A percentile compares a stretch with the other conserved stretches of the same genome.
These are phyloP conservation scores for Tetramorium bicarinatum DNA, from an alignment of 2,888 invertebrate species.

Conservation along the genomic window DNA sequence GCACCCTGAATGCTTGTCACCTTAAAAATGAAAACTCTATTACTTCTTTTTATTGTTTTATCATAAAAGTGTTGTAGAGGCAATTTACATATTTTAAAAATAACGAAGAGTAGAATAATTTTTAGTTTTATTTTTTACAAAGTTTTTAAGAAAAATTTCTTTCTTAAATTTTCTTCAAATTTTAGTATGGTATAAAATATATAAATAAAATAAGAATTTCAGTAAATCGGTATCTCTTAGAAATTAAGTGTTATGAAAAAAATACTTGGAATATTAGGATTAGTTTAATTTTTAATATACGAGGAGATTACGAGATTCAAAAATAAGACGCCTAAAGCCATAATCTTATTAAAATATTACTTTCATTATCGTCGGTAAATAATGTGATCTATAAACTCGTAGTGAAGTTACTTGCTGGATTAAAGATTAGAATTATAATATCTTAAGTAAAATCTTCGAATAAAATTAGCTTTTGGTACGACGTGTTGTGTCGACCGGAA, in stretches of 20 bases:
- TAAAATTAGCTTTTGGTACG: neutral
- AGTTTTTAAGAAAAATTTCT: neutral
- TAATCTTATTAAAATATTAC: neutral
- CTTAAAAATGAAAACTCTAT: slow-evolving; percentile 3
- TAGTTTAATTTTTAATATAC: slow-evolving; percentile 6
- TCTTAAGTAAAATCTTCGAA: neutral
- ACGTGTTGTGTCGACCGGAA: neutral
- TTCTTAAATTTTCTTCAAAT: neutral
- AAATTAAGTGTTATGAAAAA: neutral
- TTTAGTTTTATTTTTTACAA: neutral
- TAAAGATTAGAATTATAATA: neutral
- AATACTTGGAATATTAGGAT: neutral
- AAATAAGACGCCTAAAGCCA: neutral
- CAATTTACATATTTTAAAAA: neutral
- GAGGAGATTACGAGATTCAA: neutral
- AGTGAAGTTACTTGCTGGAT: neutral
- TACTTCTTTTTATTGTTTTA: neutral
- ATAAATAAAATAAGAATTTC: slow-evolving; percentile 4
- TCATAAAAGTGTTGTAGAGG: neutral
- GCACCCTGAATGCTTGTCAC: neutral
- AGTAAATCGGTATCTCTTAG: neutral
- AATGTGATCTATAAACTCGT: neutral
- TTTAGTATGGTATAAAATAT: neutral
- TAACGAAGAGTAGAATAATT: neutral
- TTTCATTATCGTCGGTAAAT: slow-evolving; percentile 3